Evolutionary conservation across 37 sponge, comb jelly and placozoan genomes (phyloP), one percentile per base, ranked within the genome.

Genomic region (Chondrilla cf. caribensis): DNA sequence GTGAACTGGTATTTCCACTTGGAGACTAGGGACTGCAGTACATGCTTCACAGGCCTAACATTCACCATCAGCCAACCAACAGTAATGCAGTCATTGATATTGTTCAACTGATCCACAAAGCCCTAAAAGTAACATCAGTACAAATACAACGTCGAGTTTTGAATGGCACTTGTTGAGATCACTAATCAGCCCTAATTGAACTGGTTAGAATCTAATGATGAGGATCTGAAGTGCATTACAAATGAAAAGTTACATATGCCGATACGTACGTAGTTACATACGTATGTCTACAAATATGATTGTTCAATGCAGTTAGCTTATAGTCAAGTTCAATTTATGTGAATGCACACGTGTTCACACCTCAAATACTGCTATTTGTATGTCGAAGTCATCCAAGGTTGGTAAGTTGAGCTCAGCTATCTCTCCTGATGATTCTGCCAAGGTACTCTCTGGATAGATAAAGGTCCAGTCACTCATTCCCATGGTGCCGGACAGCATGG

Each of bases 31-130:
- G 95, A 84, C 36, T 58, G 82, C 39, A 95, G 92, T 0, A 71
- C 86, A 2, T 91, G 82, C 54, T 87, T 91, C 64, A 80, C 47
- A 41, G 95, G 90, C 14, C 82, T 82, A 59, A 89, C 82, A 60
- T 95, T 87, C 51, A 91, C 88, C 67, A 66, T 81, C 40, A 95
- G 32, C 95, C 95, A 95, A 3, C 95, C 95, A 39, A 92, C 87
- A 59, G 76, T 70, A 14, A 57, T 54, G 21, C 40, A 55, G 28
- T 85, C 80, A 24, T 82, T 81, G 7, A 81, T 78, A 6, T 43
- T 81, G 14, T 9, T 29, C 32, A 91, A 62, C 54, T 87, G 58
- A 58, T 91, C 85, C 82, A 84, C 32, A 26, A 91, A 54, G 37
- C 88, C 92, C 88, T 90, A 29, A 17, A 5, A 37, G 54, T 2